Base-by-base conservation (phyloP, 2,797 vertebrate genomes). In the Sebastes paucispinis region DNA sequence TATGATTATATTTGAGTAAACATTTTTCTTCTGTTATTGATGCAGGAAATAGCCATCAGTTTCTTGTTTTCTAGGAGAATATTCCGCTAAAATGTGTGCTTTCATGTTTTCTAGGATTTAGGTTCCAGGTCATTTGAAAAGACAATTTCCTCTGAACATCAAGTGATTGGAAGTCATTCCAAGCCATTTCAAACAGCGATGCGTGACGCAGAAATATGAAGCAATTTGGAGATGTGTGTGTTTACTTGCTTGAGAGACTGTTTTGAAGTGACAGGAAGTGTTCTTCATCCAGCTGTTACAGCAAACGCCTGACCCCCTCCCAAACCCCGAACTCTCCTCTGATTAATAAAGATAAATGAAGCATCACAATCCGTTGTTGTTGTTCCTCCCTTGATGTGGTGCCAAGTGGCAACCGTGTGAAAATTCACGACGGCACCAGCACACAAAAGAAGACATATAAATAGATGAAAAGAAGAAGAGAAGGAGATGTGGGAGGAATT, bases 321-420 rank as follows among this genome's bases (percentile, higher is more conserved):
- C 69, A 66, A 55, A n/a, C 66, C 36, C 59, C 8, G 1, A 80
- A 69, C 80, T 24, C 73, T 47, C 76, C 79, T 81, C 85, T 89
- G 86, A 93, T 92, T 94, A 94, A 93, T 91, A 85, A 91, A 90
- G 88, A 92, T 82, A 87, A 93, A 95, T 88, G 77, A 91, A 88
- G 84, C 89, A 69, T 90, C 57, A 68, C 71, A 65, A 68, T 52
- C 36, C 18, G 14, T 9, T 1, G 31, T 63, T 81, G 66, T 69
- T 85, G 65, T 69, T 81, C 63, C 62, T 88, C 78, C 52, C 67
- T 84, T 84, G 71, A 80, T 87, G 75, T 50, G 64, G 83, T 58
- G 55, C 80, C 73, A 84, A 80, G 73, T 71, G 76, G 76, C 77
- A 87, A 86, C 80, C 18, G 52, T 1, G 22, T 60, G 68, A 22